Conservation (phyloP, 2,888 invertebrate species). For the Cremastinae sp. region DNA sequence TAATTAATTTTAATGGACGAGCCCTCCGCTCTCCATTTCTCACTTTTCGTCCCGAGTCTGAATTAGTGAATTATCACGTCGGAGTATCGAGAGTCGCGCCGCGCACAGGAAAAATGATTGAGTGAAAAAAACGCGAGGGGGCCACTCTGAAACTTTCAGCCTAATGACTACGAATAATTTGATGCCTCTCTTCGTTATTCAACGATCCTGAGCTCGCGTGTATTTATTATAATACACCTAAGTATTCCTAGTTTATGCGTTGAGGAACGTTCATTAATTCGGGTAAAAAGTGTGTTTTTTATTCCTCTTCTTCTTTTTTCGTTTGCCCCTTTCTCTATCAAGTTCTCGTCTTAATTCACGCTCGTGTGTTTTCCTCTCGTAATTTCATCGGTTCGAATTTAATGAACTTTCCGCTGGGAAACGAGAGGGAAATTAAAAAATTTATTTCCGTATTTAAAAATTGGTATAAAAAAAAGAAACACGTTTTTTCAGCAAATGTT, state of each 20-base stretch:
- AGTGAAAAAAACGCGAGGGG: conserved; percentile 9
- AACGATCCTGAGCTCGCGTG: conserved; percentile 18
- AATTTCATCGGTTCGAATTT: too few relatives aligned
- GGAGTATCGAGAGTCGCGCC: background rate
- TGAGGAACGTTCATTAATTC: background rate
- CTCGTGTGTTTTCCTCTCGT: too few relatives aligned
- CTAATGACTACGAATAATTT: conserved; percentile 33
- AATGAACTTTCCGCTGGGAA: too few relatives aligned
- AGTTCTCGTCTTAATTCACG: too few relatives aligned
- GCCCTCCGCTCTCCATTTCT: conserved; percentile 16
- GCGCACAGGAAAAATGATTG: too few relatives aligned
- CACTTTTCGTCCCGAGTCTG: conserved; percentile 1
- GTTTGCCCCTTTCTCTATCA: too few relatives aligned
- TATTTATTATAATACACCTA: conserved; percentile 7
- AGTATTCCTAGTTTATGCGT: conserved; percentile 17
- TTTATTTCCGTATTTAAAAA: too few relatives aligned
- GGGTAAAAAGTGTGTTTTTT: background rate
- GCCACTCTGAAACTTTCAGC: conserved; percentile 25
- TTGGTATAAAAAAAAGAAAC: too few relatives aligned
- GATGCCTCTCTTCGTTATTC: conserved; percentile 42
- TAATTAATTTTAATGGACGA: conserved; percentile 51
- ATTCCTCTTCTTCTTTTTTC: too few relatives aligned
- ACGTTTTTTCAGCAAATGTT: too few relatives aligned
- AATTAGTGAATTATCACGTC: conserved; percentile 48
- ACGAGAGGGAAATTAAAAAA: too few relatives aligned